These are phyloP conservation scores for Rhombomys opimus DNA, from an alignment of 2,113 vertebrate genomes.

Conservation along the genomic window DNA sequence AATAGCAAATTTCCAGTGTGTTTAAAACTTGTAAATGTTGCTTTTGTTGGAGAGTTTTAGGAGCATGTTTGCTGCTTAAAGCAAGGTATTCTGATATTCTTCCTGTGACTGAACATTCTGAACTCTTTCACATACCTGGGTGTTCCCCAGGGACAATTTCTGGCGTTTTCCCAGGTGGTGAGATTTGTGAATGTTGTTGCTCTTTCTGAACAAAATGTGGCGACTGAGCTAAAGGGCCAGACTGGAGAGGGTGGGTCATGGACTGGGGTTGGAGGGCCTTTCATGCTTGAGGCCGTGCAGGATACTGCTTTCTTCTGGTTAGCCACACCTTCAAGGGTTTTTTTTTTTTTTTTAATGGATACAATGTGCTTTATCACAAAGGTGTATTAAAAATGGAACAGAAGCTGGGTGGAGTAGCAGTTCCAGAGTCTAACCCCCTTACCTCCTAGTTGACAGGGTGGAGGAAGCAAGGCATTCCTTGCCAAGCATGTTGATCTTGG, in stretches of 20 bases:
- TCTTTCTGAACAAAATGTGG: conserved; percentile 47
- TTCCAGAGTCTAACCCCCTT: conserved; percentile 53
- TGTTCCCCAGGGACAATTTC: conserved; percentile 58
- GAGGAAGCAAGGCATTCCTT: conserved; percentile 35
- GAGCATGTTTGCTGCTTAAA: conserved; percentile 23
- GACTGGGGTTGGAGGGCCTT: not conserved
- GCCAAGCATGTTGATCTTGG: conserved; percentile 75
- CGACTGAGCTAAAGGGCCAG: conserved; percentile 27
- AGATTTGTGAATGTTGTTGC: conserved; percentile 36
- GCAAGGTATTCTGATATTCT: conserved; percentile 4
- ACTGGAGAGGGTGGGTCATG: not conserved
- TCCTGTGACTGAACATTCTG: conserved; percentile 33
- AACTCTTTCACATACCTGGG: conserved; percentile 39
- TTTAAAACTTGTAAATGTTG: conserved; percentile 40
- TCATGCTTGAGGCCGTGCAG: conserved; percentile 60
- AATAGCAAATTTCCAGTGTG: not conserved
- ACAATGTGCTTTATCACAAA: conserved; percentile 79
- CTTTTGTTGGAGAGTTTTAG: conserved; percentile 26
- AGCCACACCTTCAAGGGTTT: conserved; percentile 72
- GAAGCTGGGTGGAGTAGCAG: conserved; percentile 76
- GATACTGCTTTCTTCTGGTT: conserved; percentile 73
- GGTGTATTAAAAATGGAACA: conserved; percentile 79
- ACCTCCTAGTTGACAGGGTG: conserved; percentile 59
- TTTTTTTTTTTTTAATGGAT: conserved; percentile 41
- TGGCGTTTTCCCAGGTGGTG: conserved; percentile 62